Percentiles rank a stretch among this genome's conserved stretches.
Evolutionary conservation across 2,113 vertebrate genomes (phyloP).

Genomic region (Platysternon megacephalum): DNA sequence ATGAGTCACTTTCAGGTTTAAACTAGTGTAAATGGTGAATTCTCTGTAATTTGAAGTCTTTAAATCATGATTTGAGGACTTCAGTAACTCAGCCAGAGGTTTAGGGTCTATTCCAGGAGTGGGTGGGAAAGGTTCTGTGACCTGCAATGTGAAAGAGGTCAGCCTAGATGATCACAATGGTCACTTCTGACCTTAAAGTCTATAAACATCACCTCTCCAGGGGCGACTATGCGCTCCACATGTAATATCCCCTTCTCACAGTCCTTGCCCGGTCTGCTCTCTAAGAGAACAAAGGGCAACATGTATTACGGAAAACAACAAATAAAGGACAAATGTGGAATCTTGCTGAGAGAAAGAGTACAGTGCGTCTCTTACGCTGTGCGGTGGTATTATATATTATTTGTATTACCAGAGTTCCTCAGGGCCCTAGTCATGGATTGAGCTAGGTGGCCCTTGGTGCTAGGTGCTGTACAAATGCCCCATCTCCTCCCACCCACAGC

Average conservation of each 20-base stretch:
- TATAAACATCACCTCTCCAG: not conserved
- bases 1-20: no score
- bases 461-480: not conserved
- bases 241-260: not conserved
- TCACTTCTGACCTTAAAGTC: no score
- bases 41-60: no score
- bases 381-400: not conserved
- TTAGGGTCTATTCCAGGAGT: no score
- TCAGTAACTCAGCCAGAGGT: no score
- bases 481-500: not conserved
- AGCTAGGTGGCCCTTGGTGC: not conserved
- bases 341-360: not conserved
- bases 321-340: not conserved
- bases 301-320: not conserved
- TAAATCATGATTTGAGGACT: no score
- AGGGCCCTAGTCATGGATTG: not conserved
- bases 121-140: no score
- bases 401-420: not conserved
- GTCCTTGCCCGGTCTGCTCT: not conserved
- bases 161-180: no score
- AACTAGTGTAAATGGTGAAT: no score
- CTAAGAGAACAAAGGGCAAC: not conserved
- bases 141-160: no score
- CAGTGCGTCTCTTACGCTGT: no score
- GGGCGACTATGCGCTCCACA: not conserved